Evolutionary conservation across 2,888 invertebrate genomes (phyloP), one percentile per base, ranked within the genome.

Genomic region (Serripes groenlandicus): DNA sequence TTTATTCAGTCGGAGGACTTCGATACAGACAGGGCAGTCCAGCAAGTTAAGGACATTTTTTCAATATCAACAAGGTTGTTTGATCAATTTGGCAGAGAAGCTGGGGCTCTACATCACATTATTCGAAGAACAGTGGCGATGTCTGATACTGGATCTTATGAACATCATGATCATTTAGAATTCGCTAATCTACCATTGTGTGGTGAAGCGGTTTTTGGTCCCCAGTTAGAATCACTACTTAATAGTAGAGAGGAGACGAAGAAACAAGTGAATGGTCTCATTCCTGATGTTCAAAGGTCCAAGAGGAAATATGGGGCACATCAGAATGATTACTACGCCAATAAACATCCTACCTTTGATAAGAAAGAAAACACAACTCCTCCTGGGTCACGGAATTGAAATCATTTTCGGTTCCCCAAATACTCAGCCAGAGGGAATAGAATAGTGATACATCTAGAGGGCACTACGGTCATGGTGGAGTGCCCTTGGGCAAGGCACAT

Each of bases 91-190:
- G 64, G 75, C 52, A 26, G 75, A n/a, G n/a, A n/a, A n/a, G 21
- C 75, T 18, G 75, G 42, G 2, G 75, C 75, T 64, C 52, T 75
- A 9, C 52, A 49, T 66, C 75, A 75, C 32, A 75, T 52, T 52
- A 52, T 49, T 1, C 3, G 64, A 2, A 64, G 75, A 32, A 23
- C 42, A 30, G 75, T 28, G 9, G 34, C 52, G 5, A 66, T 66
- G 52, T 37, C 64, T 4, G 75, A 75, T 26, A 64, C 64, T 18
- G 52, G n/a, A 21, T 28, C 42, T 3, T 52, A 64, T 62, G 32
- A 64, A 32, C 49, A 28, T 30, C 21, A 64, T 7, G 66, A 75
- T 32, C 7, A 23, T 32, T 9, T 54, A 5, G 58, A 30, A 34
- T 56, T 56, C 34, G 21, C 56, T 7, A n/a, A n/a, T n/a, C n/a